Percentiles rank a stretch among this genome's conserved stretches.
These are phyloP conservation scores for Drosophila nasuta DNA, from an alignment of 1,140 invertebrate genomes.

Conservation along the genomic window DNA sequence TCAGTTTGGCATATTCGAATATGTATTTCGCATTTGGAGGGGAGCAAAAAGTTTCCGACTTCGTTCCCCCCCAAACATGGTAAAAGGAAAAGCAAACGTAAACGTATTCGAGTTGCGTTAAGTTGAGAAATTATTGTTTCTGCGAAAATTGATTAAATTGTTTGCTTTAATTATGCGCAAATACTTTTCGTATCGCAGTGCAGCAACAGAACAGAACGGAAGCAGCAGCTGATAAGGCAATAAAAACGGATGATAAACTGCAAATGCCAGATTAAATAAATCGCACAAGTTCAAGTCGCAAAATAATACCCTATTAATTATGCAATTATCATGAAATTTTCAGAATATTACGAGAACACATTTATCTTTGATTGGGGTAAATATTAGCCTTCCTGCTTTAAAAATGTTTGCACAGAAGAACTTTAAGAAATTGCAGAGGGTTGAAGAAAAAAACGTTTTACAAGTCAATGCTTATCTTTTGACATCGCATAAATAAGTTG, in stretches of 20 bases:
- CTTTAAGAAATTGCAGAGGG: too few relatives aligned
- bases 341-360: background rate
- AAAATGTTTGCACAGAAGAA: too few relatives aligned
- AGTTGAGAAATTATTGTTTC: slow-evolving; percentile 9
- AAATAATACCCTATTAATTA: background rate
- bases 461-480: too few relatives aligned
- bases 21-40: background rate
- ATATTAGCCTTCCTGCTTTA: too few relatives aligned
- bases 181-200: slow-evolving; percentile 6
- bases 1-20: slow-evolving; percentile 31
- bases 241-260: slow-evolving; percentile 13
- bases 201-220: background rate
- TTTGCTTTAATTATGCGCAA: slow-evolving; percentile 49
- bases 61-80: background rate
- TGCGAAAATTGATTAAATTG: slow-evolving; percentile 53
- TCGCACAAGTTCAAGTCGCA: background rate
- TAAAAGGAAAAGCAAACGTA: too few relatives aligned
- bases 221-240: slow-evolving; percentile 16
- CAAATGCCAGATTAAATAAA: slow-evolving; percentile 17
- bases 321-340: background rate
- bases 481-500: too few relatives aligned
- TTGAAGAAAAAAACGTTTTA: too few relatives aligned
- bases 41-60: slow-evolving; percentile 4
- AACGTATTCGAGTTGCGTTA: background rate
- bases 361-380: too few relatives aligned